Conservation (phyloP, 2,888 invertebrate genomes). For the Dasypolia templi region DNA sequence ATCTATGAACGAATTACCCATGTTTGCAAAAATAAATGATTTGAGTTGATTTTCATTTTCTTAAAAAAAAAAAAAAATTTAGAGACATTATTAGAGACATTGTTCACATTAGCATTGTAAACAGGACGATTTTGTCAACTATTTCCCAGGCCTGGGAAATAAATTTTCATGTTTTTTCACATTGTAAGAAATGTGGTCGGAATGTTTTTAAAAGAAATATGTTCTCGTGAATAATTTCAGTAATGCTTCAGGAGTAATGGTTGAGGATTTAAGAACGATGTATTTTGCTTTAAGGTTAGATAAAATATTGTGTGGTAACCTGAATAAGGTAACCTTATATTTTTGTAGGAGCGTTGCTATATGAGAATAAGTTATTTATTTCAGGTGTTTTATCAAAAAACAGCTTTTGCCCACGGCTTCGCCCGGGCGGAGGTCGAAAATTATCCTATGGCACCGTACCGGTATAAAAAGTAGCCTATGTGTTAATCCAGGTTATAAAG, state of each 20-base stretch:
- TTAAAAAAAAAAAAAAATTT: constrained; percentile 42
- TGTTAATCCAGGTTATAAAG: too few relatives aligned
- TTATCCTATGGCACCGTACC: too few relatives aligned
- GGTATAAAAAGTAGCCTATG: too few relatives aligned
- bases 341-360: constrained; percentile 3
- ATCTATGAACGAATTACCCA: too few relatives aligned
- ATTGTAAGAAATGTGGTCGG: constrained; percentile 41
- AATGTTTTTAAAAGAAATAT: constrained; percentile 50
- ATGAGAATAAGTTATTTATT: constrained; percentile 4
- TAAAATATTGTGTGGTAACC: too few relatives aligned
- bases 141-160: constrained; percentile 41
- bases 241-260: constrained; percentile 39
- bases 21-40: too few relatives aligned
- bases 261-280: constrained; percentile 39
- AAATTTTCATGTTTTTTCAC: constrained; percentile 37
- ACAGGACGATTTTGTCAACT: constrained; percentile 45
- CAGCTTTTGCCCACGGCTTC: too few relatives aligned
- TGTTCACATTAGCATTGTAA: constrained; percentile 60
- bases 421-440: too few relatives aligned
- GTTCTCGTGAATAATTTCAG: constrained; percentile 52
- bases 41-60: too few relatives aligned
- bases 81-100: constrained; percentile 43
- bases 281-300: too few relatives aligned
- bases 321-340: too few relatives aligned
- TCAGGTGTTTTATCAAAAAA: constrained; percentile 14